phyloP scores from a whole-genome alignment of 1,140 invertebrate species.

The Lerema accius region DNA sequence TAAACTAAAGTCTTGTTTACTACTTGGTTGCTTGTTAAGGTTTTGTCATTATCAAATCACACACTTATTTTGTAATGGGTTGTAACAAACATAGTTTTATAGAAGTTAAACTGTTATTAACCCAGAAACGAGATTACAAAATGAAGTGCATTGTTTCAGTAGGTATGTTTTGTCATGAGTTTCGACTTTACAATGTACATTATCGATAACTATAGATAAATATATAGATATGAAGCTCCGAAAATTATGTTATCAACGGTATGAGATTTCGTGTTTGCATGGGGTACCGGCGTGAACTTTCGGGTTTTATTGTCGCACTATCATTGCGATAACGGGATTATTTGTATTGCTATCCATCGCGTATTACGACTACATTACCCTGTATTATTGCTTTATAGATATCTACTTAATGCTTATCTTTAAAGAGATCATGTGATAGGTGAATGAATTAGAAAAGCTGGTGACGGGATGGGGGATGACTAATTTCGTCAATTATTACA shows the following conservation, averaged over 20 bases:
- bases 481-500: no score
- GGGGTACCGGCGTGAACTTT: slow-evolving; percentile 1
- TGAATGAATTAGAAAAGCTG: background rate
- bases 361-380: background rate
- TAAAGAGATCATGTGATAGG: background rate
- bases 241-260: background rate
- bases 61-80: no score
- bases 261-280: slow-evolving; percentile 2
- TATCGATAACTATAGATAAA: background rate
- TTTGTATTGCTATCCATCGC: background rate
- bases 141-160: no score
- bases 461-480: no score
- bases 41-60: no score
- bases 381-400: slow-evolving; percentile 2
- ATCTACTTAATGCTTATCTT: background rate
- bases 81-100: no score
- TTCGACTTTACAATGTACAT: no score
- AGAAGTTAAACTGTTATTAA: no score
- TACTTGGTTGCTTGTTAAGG: no score
- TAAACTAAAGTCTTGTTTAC: no score
- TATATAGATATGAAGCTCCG: background rate
- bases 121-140: no score
- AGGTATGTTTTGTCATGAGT: no score
- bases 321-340: background rate
- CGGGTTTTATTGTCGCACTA: background rate